Evolutionary conservation across 2,113 vertebrate species (phyloP), one percentile per base, ranked within the genome.

Genomic region (Turdus rufiventris): DNA sequence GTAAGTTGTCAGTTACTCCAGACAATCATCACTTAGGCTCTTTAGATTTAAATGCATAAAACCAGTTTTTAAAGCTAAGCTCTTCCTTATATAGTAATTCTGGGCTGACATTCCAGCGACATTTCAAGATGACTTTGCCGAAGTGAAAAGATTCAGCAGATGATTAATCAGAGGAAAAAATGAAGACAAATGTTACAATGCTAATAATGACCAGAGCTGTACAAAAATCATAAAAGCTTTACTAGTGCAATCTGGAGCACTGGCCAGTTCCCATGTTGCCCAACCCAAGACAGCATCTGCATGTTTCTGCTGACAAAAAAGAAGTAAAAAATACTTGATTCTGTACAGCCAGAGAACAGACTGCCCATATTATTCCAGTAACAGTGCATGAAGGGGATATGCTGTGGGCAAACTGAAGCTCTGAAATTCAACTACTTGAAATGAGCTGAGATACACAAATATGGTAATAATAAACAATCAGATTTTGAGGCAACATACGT

Each of bases 151-250:
- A 85, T 62, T 73, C n/a, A 54, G 93, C 21, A 66, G 74, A 88
- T 51, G 31, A 94, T 70, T 95, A 85, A 82, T 77, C 57, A 77
- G 36, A 88, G 67, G 63, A 83, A 93, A 88, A 91, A 94, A 84
- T 19, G 45, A 94, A 90, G 63, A 80, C 60, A 85, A 80, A 88
- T 43, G 75, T 85, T 92, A 82, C 31, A 66, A 33, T 23, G 33
- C n/a, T 93, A 87, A 72, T 43, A 84, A 75, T 5, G 38, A 74
- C 63, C 56, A 63, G 63, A 93, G 31, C 60, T 71, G 33, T 18
- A 81, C 28, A 36, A 82, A 47, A 90, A 56, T 8, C 54, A 28
- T 43, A 71, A 58, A 82, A 74, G 63, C 47, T 38, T 73, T 53
- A 42, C 66, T 60, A 85, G 63, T 0, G 0, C 74, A 53, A 65